Evolutionary conservation across 1,140 invertebrate species (phyloP).

Genomic region (Cotesia vestalis): DNA sequence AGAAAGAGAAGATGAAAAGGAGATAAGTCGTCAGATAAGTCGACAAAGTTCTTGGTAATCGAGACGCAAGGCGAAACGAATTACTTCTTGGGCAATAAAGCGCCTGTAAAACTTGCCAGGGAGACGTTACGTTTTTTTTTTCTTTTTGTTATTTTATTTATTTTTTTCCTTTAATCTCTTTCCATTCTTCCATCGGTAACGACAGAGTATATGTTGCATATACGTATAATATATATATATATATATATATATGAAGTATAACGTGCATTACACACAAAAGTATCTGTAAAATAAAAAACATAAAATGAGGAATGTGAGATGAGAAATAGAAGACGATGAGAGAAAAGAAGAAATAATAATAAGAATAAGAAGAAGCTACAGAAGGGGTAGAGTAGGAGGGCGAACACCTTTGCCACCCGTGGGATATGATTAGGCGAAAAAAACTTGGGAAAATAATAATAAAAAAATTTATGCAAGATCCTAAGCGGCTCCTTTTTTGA

Average conservation of each 20-base stretch:
- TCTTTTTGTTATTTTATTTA: conserved; percentile 9
- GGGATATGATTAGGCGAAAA: conserved; percentile 28
- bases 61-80: conserved; percentile 29
- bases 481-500: conserved; percentile 35
- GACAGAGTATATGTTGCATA: not conserved
- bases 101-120: conserved; percentile 24
- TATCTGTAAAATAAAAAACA: not conserved
- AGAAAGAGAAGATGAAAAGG: not conserved
- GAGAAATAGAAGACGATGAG: conserved; percentile 22
- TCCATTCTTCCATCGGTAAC: conserved; percentile 19
- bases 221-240: no score
- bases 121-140: conserved; percentile 2
- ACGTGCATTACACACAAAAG: not conserved
- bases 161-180: conserved; percentile 19
- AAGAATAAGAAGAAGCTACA: no score
- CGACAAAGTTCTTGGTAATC: conserved; percentile 32
- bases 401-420: conserved; percentile 30
- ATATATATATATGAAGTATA: no score
- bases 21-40: conserved; percentile 29
- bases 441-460: conserved; percentile 8
- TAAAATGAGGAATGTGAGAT: conserved; percentile 26
- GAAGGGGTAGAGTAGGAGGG: no score
- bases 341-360: no score
- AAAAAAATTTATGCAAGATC: conserved; percentile 23
- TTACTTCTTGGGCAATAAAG: conserved; percentile 29